These are phyloP conservation scores for Phytoseiulus persimilis DNA, from an alignment of 2,888 invertebrate species.

Conservation along the genomic window DNA sequence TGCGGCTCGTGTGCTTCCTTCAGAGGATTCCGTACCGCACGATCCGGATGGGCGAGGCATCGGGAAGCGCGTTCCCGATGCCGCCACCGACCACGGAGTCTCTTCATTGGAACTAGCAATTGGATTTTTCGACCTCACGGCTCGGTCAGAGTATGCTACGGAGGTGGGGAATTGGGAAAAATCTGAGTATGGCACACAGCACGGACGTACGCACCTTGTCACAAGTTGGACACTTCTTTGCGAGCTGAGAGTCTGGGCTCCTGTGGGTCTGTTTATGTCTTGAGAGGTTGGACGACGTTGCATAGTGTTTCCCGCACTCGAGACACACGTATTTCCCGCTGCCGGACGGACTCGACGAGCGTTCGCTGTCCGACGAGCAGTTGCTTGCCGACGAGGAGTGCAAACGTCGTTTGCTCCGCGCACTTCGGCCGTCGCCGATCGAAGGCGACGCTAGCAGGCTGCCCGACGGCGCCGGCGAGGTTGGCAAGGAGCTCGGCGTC, in stretches of 20 bases:
- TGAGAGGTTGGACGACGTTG: constrained; percentile 78
- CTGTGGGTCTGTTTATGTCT: constrained; percentile 85
- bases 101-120: too few relatives aligned
- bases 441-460: constrained; percentile 40
- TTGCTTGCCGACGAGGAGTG: constrained; percentile 40
- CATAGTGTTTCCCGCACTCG: constrained; percentile 83
- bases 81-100: neutral
- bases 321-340: constrained; percentile 61
- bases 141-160: too few relatives aligned
- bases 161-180: neutral
- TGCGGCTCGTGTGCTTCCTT: neutral
- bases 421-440: neutral
- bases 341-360: constrained; percentile 39
- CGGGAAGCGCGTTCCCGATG: neutral
- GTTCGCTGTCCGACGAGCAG: constrained; percentile 40
- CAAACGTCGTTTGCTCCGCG: constrained; percentile 32
- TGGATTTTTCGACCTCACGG: too few relatives aligned
- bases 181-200: neutral
- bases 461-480: constrained; percentile 42
- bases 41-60: neutral
- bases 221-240: constrained; percentile 73
- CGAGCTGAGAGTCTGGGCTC: constrained; percentile 66
- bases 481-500: constrained; percentile 53
- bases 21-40: neutral
- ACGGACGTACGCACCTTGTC: constrained; percentile 57